Evolutionary conservation across 2,797 vertebrate genomes (phyloP).

Genomic region (Cetoscarus ocellatus): DNA sequence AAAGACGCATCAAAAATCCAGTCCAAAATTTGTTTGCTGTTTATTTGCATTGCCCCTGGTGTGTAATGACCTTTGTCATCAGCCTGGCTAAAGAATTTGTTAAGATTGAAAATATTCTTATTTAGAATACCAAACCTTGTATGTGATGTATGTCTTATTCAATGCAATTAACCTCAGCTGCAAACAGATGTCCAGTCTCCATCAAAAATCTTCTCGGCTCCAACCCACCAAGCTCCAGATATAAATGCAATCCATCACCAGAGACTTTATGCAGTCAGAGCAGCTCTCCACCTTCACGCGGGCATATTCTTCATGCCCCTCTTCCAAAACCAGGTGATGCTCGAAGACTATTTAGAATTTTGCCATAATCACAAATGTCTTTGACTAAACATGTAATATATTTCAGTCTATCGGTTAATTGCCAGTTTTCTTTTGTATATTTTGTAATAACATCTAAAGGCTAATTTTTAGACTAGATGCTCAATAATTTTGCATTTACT

Average conservation of each 20-base stretch:
- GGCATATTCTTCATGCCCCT: neutral
- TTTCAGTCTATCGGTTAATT: neutral
- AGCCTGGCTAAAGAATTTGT: neutral
- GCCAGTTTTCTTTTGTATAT: too few species aligned
- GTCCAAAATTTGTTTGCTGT: too few species aligned
- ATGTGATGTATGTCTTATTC: neutral
- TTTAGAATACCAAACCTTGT: neutral
- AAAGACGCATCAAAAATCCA: too few species aligned
- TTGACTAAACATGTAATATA: too few species aligned
- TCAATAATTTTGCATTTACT: too few species aligned
- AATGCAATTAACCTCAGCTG: neutral
- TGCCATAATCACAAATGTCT: too few species aligned
- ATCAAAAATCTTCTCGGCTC: neutral
- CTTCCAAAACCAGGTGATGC: neutral
- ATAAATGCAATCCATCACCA: neutral
- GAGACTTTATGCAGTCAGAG: neutral
- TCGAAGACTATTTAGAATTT: neutral
- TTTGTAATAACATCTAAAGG: too few species aligned
- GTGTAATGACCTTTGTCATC: too few species aligned
- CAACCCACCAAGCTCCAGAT: neutral
- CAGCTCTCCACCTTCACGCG: too few species aligned
- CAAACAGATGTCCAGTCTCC: neutral
- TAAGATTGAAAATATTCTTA: neutral
- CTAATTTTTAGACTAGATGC: too few species aligned
- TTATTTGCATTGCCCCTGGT: too few species aligned